phyloP scores from a whole-genome alignment of 2,113 vertebrate genomes.

The Pantherophis guttatus region DNA sequence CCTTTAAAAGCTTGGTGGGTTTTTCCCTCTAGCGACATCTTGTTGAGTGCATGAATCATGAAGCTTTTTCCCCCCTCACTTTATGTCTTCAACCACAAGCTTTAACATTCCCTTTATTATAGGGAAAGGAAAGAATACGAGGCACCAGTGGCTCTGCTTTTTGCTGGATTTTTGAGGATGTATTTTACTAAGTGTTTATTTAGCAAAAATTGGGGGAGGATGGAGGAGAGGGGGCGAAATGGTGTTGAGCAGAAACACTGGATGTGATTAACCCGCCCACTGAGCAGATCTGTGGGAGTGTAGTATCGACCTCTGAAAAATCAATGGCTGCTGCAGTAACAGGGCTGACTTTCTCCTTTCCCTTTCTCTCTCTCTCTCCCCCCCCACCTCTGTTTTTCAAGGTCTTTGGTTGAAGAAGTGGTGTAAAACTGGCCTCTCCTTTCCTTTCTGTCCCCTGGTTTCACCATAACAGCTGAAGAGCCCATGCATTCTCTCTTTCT shows the following conservation, averaged over 20 bases:
- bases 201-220: conserved; percentile 57
- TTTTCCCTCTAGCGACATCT: conserved; percentile 46
- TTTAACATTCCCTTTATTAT: conserved; percentile 39
- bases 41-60: conserved; percentile 41
- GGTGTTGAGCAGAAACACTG: conserved; percentile 64
- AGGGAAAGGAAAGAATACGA: neutral
- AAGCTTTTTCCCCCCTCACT: neutral
- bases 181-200: conserved; percentile 5
- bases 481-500: neutral
- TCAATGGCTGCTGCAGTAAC: conserved; percentile 73
- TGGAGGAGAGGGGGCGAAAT: conserved; percentile 32
- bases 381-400: neutral
- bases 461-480: conserved; percentile 25
- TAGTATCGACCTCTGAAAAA: conserved; percentile 73
- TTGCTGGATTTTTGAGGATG: conserved; percentile 21
- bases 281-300: conserved; percentile 70
- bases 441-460: conserved; percentile 23
- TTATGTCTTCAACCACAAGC: conserved; percentile 25
- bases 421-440: conserved; percentile 38
- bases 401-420: conserved; percentile 60
- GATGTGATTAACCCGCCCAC: conserved; percentile 73
- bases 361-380: neutral
- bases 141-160: conserved; percentile 10
- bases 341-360: conserved; percentile 27
- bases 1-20: neutral